A percentile compares a stretch with the other conserved stretches of the same genome.
Evolutionary conservation across 2,113 vertebrate genomes (phyloP).

Genomic region (Charadrius vociferus): DNA sequence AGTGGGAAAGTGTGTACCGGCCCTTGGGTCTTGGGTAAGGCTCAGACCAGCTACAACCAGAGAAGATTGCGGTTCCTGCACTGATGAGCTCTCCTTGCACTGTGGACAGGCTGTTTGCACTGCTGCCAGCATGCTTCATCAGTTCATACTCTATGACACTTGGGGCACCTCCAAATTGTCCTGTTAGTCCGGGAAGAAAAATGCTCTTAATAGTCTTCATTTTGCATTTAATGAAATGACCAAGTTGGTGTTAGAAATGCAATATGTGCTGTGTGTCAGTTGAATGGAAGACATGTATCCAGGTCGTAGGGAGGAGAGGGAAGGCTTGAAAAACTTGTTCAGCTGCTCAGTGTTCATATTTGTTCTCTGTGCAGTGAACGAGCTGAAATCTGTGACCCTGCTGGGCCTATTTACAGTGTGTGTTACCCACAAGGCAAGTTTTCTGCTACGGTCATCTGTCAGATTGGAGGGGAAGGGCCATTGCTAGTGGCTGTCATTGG

Average conservation of each 20-base stretch:
- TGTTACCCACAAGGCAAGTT: background rate
- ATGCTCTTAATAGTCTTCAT: background rate
- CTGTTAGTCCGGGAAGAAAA: background rate
- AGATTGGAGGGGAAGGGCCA: background rate
- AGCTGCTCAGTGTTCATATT: background rate
- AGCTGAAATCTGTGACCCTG: slow-evolving; percentile 8
- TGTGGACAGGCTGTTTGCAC: background rate
- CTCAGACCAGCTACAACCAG: background rate
- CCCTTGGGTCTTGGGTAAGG: background rate
- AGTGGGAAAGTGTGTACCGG: background rate
- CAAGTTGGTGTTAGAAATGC: background rate
- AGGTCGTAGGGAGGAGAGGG: background rate
- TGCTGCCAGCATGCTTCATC: background rate
- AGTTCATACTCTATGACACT: background rate
- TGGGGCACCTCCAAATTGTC: background rate
- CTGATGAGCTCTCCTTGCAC: background rate
- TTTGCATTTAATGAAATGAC: background rate
- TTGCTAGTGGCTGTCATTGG: background rate
- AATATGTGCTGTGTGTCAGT: background rate
- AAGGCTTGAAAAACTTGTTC: slow-evolving; percentile 28
- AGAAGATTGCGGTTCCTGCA: background rate
- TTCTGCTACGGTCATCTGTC: slow-evolving; percentile 1
- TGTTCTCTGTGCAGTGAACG: background rate
- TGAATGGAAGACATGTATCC: background rate
- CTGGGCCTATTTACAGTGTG: slow-evolving; percentile 27